Evolutionary conservation across 2,797 vertebrate genomes (phyloP).

Genomic region (Odontamblyopus rebecca): DNA sequence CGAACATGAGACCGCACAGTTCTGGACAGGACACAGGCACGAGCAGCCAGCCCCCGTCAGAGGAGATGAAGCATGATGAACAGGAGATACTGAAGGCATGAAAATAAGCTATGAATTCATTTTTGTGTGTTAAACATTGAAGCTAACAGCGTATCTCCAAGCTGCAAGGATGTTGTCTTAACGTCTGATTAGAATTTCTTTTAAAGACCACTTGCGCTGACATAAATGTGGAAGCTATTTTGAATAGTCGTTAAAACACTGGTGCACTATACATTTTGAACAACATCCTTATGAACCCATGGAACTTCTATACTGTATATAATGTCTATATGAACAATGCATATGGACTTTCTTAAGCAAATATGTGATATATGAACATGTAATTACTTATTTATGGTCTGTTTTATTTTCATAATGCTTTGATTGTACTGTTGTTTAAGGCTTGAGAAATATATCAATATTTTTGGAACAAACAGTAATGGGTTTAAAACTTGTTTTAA

Average conservation of each 20-base stretch:
- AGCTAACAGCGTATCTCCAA: slow-evolving; percentile 18
- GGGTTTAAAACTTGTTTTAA: too few species aligned
- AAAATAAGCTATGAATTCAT: slow-evolving; percentile 17
- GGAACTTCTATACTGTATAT: not conserved
- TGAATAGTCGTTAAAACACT: not conserved
- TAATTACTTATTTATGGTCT: slow-evolving; percentile 1
- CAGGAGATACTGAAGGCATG: slow-evolving; percentile 63
- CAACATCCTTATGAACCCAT: not conserved
- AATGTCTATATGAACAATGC: not conserved
- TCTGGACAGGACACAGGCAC: slow-evolving; percentile 66
- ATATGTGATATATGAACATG: not conserved
- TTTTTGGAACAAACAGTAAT: not conserved
- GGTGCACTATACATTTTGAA: slow-evolving; percentile 5
- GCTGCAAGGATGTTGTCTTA: slow-evolving; percentile 8
- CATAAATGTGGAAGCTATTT: not conserved
- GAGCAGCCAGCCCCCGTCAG: slow-evolving; percentile 63
- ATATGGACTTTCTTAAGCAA: not conserved
- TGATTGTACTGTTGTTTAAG: not conserved
- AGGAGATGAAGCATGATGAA: slow-evolving; percentile 67
- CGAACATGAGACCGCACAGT: slow-evolving; percentile 67
- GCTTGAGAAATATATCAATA: not conserved
- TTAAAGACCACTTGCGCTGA: slow-evolving; percentile 11
- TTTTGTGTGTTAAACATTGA: slow-evolving; percentile 10
- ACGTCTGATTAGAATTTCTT: slow-evolving; percentile 19
- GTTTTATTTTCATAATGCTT: not conserved